Evolutionary conservation across 2,113 vertebrate species (phyloP).

Genomic region (Anolis sagrei): DNA sequence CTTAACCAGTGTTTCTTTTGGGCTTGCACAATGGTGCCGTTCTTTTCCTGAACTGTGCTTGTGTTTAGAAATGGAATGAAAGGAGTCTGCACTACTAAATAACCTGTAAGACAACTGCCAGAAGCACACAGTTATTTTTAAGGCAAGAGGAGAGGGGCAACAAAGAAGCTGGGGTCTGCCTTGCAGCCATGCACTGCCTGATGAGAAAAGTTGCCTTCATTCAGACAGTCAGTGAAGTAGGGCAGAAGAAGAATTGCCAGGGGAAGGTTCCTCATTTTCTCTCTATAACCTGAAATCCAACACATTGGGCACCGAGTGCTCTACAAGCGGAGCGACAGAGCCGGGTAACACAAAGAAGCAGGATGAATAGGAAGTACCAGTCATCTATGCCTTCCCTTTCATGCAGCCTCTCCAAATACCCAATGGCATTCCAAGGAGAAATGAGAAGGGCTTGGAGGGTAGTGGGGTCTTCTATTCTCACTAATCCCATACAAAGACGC

Average conservation of each 20-base stretch:
- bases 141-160: constrained; percentile 40
- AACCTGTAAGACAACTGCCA: constrained; percentile 58
- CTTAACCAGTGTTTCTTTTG: constrained; percentile 69
- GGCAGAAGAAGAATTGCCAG: neutral
- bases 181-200: neutral
- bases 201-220: no score
- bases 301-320: neutral
- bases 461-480: neutral
- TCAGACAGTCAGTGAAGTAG: neutral
- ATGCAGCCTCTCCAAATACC: neutral
- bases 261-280: no score
- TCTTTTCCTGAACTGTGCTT: constrained; percentile 61
- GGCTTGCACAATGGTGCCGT: constrained; percentile 69
- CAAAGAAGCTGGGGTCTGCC: constrained; percentile 51
- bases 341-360: neutral
- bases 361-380: neutral
- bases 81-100: constrained; percentile 48
- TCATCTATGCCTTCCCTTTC: neutral
- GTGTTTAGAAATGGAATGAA: constrained; percentile 53
- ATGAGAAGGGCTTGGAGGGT: neutral
- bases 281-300: neutral
- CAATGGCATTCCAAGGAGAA: no score
- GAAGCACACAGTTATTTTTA: constrained; percentile 39
- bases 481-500: neutral
- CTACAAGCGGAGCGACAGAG: neutral